A percentile compares a stretch with the other conserved stretches of the same genome.
phyloP scores from a whole-genome alignment of 1,140 invertebrate species.

The Latrodectus geometricus region DNA sequence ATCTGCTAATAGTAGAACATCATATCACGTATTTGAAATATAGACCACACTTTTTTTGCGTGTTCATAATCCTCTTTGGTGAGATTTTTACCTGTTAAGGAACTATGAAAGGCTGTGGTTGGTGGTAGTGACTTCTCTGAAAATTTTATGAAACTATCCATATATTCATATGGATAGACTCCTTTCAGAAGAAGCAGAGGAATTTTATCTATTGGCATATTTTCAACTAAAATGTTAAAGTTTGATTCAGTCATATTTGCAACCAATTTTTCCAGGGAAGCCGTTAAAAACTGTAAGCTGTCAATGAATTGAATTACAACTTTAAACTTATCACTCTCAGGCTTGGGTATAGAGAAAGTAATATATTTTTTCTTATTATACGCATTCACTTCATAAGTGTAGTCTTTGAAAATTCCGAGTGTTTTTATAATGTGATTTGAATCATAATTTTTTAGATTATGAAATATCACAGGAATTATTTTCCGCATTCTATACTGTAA shows the following conservation, averaged over 20 bases:
- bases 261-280: neutral
- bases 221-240: slow-evolving; percentile 4
- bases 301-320: neutral
- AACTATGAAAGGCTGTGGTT: neutral
- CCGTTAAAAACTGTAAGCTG: neutral
- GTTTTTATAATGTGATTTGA: neutral
- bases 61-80: neutral
- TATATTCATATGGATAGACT: neutral
- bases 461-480: slow-evolving; percentile 26
- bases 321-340: neutral
- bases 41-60: slow-evolving; percentile 63
- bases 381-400: neutral
- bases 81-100: neutral
- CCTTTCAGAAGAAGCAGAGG: neutral
- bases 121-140: too few relatives aligned
- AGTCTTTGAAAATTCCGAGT: neutral
- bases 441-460: slow-evolving; percentile 16
- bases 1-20: slow-evolving; percentile 63
- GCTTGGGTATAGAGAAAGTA: neutral
- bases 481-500: slow-evolving; percentile 1
- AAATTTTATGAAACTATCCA: too few relatives aligned
- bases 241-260: neutral
- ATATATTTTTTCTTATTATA: slow-evolving; percentile 11
- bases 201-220: neutral
- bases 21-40: slow-evolving; percentile 41